Percentiles rank a stretch among this genome's conserved stretches.
phyloP scores from a whole-genome alignment of 2,113 vertebrate genomes.

The Xenotilapia leptura region DNA sequence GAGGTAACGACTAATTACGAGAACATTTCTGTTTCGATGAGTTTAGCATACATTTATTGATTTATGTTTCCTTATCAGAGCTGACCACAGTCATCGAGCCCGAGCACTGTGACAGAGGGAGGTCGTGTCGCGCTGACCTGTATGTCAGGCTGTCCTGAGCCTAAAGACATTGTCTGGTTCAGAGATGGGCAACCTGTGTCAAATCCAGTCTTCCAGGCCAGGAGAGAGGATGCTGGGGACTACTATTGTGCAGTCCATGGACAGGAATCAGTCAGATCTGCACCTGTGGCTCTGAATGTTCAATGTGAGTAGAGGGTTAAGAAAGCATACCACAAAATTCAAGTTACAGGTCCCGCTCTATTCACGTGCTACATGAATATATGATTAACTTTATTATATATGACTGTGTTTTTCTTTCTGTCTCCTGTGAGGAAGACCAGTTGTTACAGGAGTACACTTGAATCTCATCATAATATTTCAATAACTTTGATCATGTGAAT shows the following conservation, averaged over 20 bases:
- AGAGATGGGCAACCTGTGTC: not conserved
- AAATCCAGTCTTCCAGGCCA: not conserved
- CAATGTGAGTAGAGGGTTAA: slow-evolving; percentile 27
- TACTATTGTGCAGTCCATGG: slow-evolving; percentile 21
- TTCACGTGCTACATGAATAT: not conserved
- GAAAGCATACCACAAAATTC: not conserved
- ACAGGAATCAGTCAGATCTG: not conserved
- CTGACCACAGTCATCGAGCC: slow-evolving; percentile 10
- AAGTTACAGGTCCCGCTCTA: not conserved
- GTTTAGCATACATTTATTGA: not conserved
- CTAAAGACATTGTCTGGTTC: not conserved
- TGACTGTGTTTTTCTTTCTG: not conserved
- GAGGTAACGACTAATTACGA: not conserved
- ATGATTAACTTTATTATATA: not conserved
- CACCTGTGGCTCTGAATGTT: slow-evolving; percentile 20
- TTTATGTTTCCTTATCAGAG: slow-evolving; percentile 4
- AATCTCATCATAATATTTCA: not conserved
- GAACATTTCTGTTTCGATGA: not conserved
- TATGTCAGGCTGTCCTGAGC: not conserved
- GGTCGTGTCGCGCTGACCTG: slow-evolving; percentile 15
- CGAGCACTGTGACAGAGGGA: slow-evolving; percentile 34
- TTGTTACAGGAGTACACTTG: not conserved
- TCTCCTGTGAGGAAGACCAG: not conserved
- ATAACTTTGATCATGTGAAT: not conserved
- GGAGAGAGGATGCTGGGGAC: slow-evolving; percentile 25